These are phyloP conservation scores for Lynx canadensis DNA, from an alignment of 2,113 vertebrate genomes.

Conservation along the genomic window DNA sequence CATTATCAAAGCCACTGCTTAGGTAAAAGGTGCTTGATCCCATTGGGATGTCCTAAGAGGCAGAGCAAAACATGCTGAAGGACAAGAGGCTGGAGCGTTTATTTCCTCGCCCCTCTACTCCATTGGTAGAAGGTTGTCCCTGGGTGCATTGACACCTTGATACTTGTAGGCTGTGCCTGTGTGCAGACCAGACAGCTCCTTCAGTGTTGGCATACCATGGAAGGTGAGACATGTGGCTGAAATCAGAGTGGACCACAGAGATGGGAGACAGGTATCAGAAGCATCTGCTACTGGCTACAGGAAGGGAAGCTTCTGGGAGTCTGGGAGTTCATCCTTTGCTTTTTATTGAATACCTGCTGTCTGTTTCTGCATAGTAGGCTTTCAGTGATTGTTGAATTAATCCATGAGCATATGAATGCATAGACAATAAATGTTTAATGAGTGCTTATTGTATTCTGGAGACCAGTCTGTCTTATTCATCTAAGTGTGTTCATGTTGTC, in stretches of 20 bases:
- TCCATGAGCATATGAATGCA: not conserved
- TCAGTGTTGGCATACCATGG: not conserved
- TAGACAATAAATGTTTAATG: not conserved
- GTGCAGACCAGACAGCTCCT: not conserved
- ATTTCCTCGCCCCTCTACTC: not conserved
- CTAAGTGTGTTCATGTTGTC: not conserved
- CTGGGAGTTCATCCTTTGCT: not conserved
- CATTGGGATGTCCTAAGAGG: not conserved
- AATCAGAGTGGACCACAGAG: not conserved
- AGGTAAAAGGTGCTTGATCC: not conserved
- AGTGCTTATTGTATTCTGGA: not conserved
- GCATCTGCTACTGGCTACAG: not conserved
- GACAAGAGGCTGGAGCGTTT: not conserved
- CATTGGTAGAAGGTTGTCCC: not conserved
- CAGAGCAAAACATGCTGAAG: not conserved
- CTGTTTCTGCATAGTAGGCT: not conserved
- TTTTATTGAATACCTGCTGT: not conserved
- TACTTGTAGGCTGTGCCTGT: not conserved
- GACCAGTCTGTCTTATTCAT: not conserved
- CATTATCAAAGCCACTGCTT: not conserved
- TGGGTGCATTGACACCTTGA: not conserved
- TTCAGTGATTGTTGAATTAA: not conserved
- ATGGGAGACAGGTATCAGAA: not conserved
- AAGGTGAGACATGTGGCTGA: not conserved
- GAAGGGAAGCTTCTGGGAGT: not conserved